Evolutionary conservation across 1,140 invertebrate species (phyloP).

Genomic region (Panulirus ornatus): DNA sequence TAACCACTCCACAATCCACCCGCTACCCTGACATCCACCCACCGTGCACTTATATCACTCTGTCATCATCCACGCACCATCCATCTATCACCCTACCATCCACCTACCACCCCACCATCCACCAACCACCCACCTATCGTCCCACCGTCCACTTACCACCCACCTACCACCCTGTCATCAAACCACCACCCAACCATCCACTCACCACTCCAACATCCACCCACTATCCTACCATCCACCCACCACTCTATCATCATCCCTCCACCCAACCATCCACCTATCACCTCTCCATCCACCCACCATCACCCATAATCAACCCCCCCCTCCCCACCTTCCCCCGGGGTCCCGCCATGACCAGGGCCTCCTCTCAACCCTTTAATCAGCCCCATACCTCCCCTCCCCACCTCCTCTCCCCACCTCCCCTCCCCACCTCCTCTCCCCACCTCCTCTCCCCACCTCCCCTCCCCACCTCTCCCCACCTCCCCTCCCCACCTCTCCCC

Average conservation of each 20-base stretch:
- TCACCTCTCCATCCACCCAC: not conserved
- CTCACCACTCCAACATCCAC: not conserved
- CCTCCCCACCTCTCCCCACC: not conserved
- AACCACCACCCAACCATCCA: conserved; percentile 26
- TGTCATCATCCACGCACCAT: too few relatives aligned
- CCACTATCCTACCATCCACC: not conserved
- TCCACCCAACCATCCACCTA: not conserved
- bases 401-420: not conserved
- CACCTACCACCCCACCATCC: not conserved
- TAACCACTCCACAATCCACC: too few relatives aligned
- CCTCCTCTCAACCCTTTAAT: conserved; percentile 19
- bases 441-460: not conserved
- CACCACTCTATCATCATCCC: not conserved
- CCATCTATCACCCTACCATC: not conserved
- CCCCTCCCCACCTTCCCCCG: not conserved
- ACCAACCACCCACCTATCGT: not conserved
- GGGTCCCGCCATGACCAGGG: conserved; percentile 29
- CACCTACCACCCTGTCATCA: too few relatives aligned
- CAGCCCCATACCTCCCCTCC: conserved; percentile 10
- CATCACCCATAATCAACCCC: conserved; percentile 24
- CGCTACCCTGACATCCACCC: too few relatives aligned
- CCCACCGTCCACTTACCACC: too few relatives aligned
- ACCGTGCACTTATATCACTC: too few relatives aligned
- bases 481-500: not conserved
- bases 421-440: not conserved